A percentile compares a stretch with the other conserved stretches of the same genome.
phyloP scores from a whole-genome alignment of 2,113 vertebrate genomes.

The Cryptotis parvus region DNA sequence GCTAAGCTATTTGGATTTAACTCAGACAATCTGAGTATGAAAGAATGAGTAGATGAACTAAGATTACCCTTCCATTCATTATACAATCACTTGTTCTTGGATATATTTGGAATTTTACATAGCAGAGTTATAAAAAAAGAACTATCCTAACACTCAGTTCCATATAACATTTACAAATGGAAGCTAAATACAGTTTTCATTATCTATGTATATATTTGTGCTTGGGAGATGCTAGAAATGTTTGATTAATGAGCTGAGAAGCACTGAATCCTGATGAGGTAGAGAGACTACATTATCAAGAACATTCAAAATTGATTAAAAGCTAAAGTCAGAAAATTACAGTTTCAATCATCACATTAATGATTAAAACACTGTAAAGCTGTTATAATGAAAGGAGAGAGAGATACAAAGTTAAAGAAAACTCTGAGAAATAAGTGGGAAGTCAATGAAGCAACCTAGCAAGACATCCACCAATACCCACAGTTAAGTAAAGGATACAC shows the following conservation, averaged over 20 bases:
- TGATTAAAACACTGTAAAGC: constrained; percentile 4
- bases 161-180: background rate
- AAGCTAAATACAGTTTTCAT: background rate
- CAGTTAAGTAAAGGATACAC: background rate
- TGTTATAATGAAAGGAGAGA: background rate
- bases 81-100: background rate
- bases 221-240: constrained; percentile 2
- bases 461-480: background rate
- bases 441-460: background rate
- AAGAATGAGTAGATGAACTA: background rate
- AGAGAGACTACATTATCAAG: constrained; percentile 32
- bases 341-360: background rate
- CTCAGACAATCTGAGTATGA: background rate
- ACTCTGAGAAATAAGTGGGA: background rate
- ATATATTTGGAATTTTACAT: background rate
- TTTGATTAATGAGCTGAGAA: constrained; percentile 41
- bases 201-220: background rate
- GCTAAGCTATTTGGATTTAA: background rate
- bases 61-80: background rate
- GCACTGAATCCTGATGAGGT: constrained; percentile 58
- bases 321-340: constrained; percentile 39
- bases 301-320: constrained; percentile 55
- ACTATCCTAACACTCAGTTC: background rate
- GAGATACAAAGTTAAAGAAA: background rate
- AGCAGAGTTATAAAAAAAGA: background rate